Evolutionary conservation across 1,140 invertebrate genomes (phyloP).

Genomic region (Tigriopus japonicus): DNA sequence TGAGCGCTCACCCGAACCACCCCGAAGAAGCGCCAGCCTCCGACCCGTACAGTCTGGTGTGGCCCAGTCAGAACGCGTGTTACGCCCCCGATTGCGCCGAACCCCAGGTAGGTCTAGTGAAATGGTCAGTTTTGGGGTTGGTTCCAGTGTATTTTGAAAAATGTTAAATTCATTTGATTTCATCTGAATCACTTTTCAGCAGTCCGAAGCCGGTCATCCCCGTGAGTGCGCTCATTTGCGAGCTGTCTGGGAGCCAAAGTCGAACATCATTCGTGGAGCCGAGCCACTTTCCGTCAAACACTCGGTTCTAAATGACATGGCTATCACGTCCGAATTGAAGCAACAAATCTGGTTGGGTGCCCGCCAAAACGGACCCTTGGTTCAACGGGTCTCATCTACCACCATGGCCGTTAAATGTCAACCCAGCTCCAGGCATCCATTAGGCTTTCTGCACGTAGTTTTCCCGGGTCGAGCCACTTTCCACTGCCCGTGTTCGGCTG

Average conservation of each 20-base stretch:
- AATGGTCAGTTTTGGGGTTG: background rate
- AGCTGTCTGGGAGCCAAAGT: background rate
- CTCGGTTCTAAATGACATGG: constrained; percentile 40
- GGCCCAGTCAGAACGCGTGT: too few species aligned
- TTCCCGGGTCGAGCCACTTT: constrained; percentile 29
- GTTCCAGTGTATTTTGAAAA: background rate
- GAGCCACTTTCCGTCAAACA: constrained; percentile 21
- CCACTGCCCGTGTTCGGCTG: constrained; percentile 18
- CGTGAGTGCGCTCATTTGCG: background rate
- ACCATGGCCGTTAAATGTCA: constrained; percentile 59
- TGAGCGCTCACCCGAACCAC: too few species aligned
- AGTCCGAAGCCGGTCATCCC: background rate
- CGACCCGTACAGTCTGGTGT: too few species aligned
- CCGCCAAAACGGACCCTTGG: constrained; percentile 41
- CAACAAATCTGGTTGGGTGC: constrained; percentile 43
- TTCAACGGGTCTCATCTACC: constrained; percentile 53
- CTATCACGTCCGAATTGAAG: constrained; percentile 41
- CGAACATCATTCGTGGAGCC: too few species aligned
- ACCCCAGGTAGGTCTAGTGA: too few species aligned
- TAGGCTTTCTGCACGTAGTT: constrained; percentile 52
- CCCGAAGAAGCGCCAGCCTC: too few species aligned
- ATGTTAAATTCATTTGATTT: background rate
- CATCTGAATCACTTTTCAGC: background rate
- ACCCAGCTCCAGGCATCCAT: constrained; percentile 41
- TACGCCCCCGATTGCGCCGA: too few species aligned